These are phyloP conservation scores for Stegodyphus dumicola DNA, from an alignment of 1,140 invertebrate species.

Conservation along the genomic window DNA sequence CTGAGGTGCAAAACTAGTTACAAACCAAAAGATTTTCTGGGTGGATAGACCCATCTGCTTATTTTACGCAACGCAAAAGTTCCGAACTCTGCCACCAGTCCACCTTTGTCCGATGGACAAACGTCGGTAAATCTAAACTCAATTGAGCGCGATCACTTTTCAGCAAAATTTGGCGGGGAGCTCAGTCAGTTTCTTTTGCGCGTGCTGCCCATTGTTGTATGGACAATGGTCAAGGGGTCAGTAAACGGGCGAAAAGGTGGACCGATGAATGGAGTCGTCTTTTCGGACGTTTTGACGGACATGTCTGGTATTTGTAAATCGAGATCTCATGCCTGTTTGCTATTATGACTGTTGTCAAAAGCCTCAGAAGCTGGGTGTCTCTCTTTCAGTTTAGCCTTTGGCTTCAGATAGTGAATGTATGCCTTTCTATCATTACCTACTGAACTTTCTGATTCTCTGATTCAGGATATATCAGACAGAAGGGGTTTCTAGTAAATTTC, in stretches of 20 bases:
- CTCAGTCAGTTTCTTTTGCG: not conserved
- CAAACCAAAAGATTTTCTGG: not conserved
- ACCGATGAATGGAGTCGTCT: not conserved
- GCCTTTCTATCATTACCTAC: too few relatives aligned
- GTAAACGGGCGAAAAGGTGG: not conserved
- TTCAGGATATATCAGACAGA: too few relatives aligned
- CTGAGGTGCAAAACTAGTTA: not conserved
- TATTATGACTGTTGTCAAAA: not conserved
- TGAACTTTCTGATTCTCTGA: too few relatives aligned
- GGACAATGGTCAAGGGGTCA: constrained; percentile 1
- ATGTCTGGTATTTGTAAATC: not conserved
- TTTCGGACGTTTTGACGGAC: not conserved
- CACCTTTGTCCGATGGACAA: not conserved
- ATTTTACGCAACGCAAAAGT: not conserved
- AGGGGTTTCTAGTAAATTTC: too few relatives aligned
- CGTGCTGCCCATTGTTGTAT: not conserved
- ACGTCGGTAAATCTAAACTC: not conserved
- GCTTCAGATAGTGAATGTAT: too few relatives aligned
- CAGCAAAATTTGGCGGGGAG: not conserved
- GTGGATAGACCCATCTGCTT: not conserved
- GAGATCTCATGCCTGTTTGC: not conserved
- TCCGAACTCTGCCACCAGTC: not conserved
- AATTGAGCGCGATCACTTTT: not conserved
- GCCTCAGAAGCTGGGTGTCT: not conserved
- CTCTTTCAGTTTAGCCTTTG: too few relatives aligned